Evolutionary conservation across 2,113 vertebrate genomes (phyloP), one percentile per base, ranked within the genome.

Genomic region (Progne subis): DNA sequence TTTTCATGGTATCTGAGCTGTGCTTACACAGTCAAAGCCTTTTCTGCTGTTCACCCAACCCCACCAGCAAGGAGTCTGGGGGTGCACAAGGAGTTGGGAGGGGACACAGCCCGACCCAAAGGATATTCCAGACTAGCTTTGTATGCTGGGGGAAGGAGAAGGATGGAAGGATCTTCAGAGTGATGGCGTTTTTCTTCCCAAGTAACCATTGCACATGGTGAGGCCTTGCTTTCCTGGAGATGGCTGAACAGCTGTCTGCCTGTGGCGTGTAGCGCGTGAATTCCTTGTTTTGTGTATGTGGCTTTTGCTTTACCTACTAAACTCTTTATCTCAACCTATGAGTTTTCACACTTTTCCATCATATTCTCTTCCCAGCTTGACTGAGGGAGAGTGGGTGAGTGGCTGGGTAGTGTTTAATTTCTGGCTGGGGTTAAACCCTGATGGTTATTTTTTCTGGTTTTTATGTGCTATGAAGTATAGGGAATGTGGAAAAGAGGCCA

Each of bases 141-240:
- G 9, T 37, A 37, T 37, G 37, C 37, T 37, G 37, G 5, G 11
- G 19, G 8, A 60, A 52, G 67, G 23, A 64, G 44, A 44, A 75
- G n/a, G 28, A 19, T 4, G 6, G 12, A 24, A 17, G 13, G 6
- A 47, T 39, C 2, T 7, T 60, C 39, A 67, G 20, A 60, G 13
- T 46, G 32, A 67, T n/a, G 18, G 15, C 0, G 0, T 46, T 67
- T 82, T 18, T 67, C n/a, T 75, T 67, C 52, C 60, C 32, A 52
- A n/a, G 26, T 32, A 81, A 52, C 10, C 0, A 0, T 19, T 32
- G 7, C 4, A 4, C 11, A 8, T 52, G 46, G 46, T 39, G 21
- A 6, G 11, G 11, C 39, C 14, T 11, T 46, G 39, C 13, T 60
- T 44, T 53, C 32, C 46, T 52, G 28, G 39, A 67, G 12, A 46